phyloP scores from a whole-genome alignment of 2,113 vertebrate genomes.

The Nycticryphes semicollaris region DNA sequence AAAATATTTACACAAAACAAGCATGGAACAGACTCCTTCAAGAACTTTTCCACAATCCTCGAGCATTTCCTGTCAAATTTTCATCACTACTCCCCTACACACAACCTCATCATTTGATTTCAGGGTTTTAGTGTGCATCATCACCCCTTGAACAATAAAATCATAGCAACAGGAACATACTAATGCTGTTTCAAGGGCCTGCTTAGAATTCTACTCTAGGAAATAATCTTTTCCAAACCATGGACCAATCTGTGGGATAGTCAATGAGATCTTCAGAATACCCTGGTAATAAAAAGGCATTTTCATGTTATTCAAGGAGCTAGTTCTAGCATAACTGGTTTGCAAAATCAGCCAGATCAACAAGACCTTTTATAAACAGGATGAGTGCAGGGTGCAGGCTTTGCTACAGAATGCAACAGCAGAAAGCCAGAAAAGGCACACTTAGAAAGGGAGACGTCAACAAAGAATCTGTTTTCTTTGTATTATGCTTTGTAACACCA shows the following conservation, averaged over 20 bases:
- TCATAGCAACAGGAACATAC: neutral
- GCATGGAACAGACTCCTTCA: neutral
- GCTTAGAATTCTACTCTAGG: neutral
- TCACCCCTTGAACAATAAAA: neutral
- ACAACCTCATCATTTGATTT: neutral
- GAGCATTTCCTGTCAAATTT: neutral
- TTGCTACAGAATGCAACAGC: neutral
- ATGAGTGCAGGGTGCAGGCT: neutral
- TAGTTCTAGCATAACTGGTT: neutral
- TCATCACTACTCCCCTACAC: neutral
- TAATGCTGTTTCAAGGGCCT: neutral
- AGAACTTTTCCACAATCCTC: neutral
- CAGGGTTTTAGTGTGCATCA: neutral
- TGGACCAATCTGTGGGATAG: neutral
- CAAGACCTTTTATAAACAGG: neutral
- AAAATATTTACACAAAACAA: neutral
- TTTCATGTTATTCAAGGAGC: neutral
- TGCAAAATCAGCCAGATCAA: neutral
- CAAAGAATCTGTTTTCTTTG: neutral
- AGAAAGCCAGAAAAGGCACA: neutral
- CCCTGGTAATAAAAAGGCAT: neutral
- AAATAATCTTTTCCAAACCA: neutral
- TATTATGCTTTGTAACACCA: neutral
- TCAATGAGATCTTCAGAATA: neutral
- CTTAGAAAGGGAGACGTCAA: neutral